These are phyloP conservation scores for Stenoptilia bipunctidactyla DNA, from an alignment of 2,888 invertebrate species.

Conservation along the genomic window DNA sequence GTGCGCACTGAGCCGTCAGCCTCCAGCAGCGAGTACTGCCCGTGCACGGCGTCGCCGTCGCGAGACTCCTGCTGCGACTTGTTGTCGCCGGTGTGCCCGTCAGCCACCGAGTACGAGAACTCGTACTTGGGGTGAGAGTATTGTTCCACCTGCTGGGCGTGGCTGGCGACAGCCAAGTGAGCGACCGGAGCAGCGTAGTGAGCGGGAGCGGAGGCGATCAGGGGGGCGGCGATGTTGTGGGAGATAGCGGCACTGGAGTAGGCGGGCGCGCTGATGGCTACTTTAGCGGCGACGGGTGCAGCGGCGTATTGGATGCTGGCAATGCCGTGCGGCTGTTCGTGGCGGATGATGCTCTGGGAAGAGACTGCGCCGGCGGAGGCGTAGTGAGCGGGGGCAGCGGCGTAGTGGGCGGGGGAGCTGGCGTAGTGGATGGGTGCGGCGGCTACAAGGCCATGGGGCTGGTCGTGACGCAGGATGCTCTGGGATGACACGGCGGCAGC, in stretches of 20 bases:
- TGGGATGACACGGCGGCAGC: constrained; percentile 29
- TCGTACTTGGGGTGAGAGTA: constrained; percentile 66
- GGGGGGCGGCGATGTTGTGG: constrained; percentile 15
- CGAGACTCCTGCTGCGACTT: constrained; percentile 60
- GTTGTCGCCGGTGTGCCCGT: constrained; percentile 68
- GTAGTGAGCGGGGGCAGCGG: neutral
- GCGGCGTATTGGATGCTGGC: constrained; percentile 8
- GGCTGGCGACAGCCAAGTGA: constrained; percentile 9
- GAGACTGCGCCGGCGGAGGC: constrained; percentile 26
- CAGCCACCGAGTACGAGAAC: constrained; percentile 68
- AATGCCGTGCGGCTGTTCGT: constrained; percentile 23
- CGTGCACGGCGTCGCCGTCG: constrained; percentile 34
- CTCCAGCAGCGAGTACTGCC: constrained; percentile 64
- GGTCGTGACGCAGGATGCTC: constrained; percentile 28
- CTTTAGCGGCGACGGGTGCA: constrained; percentile 19
- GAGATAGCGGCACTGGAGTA: constrained; percentile 24
- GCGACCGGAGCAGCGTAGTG: constrained; percentile 21
- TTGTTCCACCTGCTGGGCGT: constrained; percentile 31
- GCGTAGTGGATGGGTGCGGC: constrained; percentile 5
- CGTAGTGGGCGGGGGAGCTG: neutral
- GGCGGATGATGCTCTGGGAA: constrained; percentile 40
- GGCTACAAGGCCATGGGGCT: constrained; percentile 1
- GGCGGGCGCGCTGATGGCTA: constrained; percentile 23
- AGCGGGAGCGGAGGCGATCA: constrained; percentile 15
- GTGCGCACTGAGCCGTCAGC: constrained; percentile 66